Evolutionary conservation across 1,140 invertebrate species (phyloP), one percentile per base, ranked within the genome.

Genomic region (Hirudo medicinalis): DNA sequence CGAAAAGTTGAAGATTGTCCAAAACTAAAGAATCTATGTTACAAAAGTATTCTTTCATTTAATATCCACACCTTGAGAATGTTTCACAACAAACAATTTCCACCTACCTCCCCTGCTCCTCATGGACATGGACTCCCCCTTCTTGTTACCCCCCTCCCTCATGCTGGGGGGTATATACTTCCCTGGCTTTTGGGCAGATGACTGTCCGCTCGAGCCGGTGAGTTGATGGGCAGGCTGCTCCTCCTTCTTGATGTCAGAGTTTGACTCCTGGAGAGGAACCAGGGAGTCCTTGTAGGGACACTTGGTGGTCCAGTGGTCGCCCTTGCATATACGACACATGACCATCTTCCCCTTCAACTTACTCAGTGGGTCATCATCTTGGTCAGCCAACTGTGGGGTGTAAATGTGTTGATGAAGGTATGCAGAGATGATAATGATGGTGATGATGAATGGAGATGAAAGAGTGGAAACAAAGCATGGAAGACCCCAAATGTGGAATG

Each of bases 241-340:
- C 72, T 76, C 74, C 69, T 78, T 80, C 27, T 77, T 75, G 67
- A 78, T 76, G 19, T 80, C 80, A 32, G 76, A 77, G 32, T 75
- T 74, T n/a, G 54, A 69, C 20, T 60, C 70, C 43, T 71, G 70
- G 25, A 81, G 71, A 2, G 81, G 79, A 22, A 76, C 77, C 11
- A 77, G 88, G 32, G 83, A 91, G 76, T 95, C 91, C 82, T 96
- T 96, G 85, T 91, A 97, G 2, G 94, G 94, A 86, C 94, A 98
- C 76, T 92, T 92, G 66, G 91, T 88, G 9, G 93, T 96, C 92
- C 94, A 97, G 85, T 98, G 94, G 76, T 97, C 94, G 22, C 82
- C 82, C 71, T 91, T 91, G 84, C 94, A 98, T 72, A 89, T 91
- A 81, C 94, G 87, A 79, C 94, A 98, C 78, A 91, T 92, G 70